Conservation (phyloP, 2,113 vertebrate genomes). For the Plestiodon gilberti region DNA sequence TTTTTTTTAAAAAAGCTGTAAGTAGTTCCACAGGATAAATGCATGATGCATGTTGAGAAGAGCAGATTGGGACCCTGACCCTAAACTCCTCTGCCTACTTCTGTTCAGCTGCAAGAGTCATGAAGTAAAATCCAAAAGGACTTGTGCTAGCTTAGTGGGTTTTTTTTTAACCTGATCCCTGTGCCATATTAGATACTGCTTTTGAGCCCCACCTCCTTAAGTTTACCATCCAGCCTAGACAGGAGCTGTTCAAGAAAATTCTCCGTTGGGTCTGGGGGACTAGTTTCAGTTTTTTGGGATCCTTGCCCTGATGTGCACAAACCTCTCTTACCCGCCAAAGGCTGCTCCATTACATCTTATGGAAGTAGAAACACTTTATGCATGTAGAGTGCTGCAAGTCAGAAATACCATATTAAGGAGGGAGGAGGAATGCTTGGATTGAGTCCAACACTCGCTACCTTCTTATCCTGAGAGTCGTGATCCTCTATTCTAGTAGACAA, state of each 20-base stretch:
- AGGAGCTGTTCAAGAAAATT: not conserved
- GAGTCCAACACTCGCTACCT: not conserved
- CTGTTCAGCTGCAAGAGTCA: not conserved
- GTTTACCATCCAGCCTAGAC: not conserved
- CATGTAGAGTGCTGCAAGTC: not conserved
- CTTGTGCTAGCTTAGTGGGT: no score
- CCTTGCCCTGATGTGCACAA: not conserved
- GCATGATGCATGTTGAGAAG: not conserved
- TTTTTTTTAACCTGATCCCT: not conserved
- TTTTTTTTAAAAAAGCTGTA: not conserved
- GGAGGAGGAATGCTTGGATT: not conserved
- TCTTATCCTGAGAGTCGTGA: not conserved
- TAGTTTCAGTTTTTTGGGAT: not conserved
- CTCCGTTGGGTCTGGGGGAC: not conserved
- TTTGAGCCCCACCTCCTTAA: not conserved
- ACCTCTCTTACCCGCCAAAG: not conserved
- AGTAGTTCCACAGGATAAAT: not conserved
- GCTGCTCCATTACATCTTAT: not conserved
- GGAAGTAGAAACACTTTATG: not conserved
- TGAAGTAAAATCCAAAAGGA: not conserved
- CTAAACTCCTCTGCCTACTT: not conserved
- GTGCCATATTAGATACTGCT: not conserved
- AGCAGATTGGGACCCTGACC: not conserved
- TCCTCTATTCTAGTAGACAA: not conserved
- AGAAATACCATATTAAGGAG: not conserved